phyloP scores from a whole-genome alignment of 2,113 vertebrate genomes.

The Sakesphorus luctuosus region DNA sequence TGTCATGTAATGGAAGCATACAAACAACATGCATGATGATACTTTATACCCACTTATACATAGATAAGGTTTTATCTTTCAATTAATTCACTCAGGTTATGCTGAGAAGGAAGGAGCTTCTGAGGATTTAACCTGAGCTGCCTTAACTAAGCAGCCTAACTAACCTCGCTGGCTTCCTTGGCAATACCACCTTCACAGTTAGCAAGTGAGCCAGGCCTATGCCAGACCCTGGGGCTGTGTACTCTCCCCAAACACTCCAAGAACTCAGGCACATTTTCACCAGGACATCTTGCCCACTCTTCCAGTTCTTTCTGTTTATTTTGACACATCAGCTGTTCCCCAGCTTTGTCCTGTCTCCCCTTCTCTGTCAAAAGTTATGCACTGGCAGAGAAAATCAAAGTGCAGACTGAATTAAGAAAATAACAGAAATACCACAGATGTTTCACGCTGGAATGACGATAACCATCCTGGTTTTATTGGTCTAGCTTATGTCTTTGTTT shows the following conservation, averaged over 20 bases:
- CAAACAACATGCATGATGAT: background rate
- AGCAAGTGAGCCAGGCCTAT: background rate
- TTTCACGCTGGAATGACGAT: background rate
- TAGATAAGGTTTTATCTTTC: conserved; percentile 14
- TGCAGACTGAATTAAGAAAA: background rate
- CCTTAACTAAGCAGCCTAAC: background rate
- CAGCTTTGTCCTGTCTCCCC: background rate
- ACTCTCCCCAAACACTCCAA: background rate
- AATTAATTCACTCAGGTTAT: conserved; percentile 24
- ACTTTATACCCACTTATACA: background rate
- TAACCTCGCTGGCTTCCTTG: background rate
- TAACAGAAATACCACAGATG: background rate
- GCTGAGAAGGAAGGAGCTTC: conserved; percentile 14
- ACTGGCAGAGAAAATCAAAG: background rate
- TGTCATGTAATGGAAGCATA: background rate
- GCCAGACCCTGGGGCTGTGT: background rate
- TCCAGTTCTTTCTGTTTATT: background rate
- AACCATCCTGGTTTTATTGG: background rate
- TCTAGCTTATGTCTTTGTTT: background rate
- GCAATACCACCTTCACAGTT: background rate
- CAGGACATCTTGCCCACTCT: background rate
- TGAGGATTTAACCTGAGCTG: conserved; percentile 5
- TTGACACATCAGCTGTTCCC: background rate
- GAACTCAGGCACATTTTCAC: background rate
- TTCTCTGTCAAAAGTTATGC: background rate